Evolutionary conservation across 1,140 invertebrate species (phyloP).

Genomic region (Zaprionus capensis): DNA sequence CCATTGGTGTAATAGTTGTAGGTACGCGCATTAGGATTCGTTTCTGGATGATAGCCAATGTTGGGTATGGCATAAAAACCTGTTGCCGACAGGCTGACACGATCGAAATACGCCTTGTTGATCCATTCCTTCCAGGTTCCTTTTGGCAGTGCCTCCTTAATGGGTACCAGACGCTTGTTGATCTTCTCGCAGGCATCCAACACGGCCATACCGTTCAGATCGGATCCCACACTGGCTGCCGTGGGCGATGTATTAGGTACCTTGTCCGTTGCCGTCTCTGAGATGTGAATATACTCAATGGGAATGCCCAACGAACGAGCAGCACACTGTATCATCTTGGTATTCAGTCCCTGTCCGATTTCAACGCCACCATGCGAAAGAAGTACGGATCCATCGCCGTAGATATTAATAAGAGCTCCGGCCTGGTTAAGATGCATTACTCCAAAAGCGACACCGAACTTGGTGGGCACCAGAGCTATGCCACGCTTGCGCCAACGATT

Average conservation of each 20-base stretch:
- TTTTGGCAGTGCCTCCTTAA: constrained; percentile 90
- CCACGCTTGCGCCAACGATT: constrained; percentile 95
- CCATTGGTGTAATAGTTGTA: constrained; percentile 94
- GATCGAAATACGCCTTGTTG: constrained; percentile 90
- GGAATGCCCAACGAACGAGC: constrained; percentile 90
- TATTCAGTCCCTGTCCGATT: constrained; percentile 98
- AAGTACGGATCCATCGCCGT: constrained; percentile 95
- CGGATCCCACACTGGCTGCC: constrained; percentile 95
- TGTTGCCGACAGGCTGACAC: constrained; percentile 92
- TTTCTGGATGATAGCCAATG: constrained; percentile 91
- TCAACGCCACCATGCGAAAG: constrained; percentile 96
- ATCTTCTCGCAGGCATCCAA: constrained; percentile 93
- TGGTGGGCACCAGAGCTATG: constrained; percentile 93
- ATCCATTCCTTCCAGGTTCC: constrained; percentile 96
- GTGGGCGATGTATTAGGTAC: constrained; percentile 97
- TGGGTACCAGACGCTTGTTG: constrained; percentile 90
- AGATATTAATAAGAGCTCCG: constrained; percentile 95
- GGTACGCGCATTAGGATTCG: constrained; percentile 87
- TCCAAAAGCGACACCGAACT: constrained; percentile 95
- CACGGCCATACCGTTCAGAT: constrained; percentile 98
- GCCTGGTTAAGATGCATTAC: constrained; percentile 93
- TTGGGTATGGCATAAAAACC: constrained; percentile 94
- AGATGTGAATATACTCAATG: constrained; percentile 92
- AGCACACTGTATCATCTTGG: constrained; percentile 96
- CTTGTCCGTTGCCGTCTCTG: constrained; percentile 96